These are phyloP conservation scores for Amorpha juglandis DNA, from an alignment of 2,888 invertebrate genomes.

Conservation along the genomic window DNA sequence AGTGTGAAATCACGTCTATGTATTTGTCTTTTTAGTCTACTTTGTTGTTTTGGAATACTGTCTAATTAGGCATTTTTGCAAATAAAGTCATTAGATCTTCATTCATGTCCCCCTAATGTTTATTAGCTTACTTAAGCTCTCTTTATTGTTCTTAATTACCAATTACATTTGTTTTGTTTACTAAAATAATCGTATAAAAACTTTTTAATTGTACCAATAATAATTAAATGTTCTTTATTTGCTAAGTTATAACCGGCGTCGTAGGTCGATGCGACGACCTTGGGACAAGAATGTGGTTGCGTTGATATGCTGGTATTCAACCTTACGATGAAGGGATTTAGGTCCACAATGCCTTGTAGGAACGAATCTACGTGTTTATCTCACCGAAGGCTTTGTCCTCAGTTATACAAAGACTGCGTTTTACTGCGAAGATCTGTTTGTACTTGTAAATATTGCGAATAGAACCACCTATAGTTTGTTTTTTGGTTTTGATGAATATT, in stretches of 20 bases:
- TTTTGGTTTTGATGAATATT: too few relatives aligned
- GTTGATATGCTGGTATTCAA: slow-evolving; percentile 45
- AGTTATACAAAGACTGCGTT: slow-evolving; percentile 25
- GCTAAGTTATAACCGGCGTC: slow-evolving; percentile 47
- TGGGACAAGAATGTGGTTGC: slow-evolving; percentile 64
- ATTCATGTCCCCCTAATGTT: too few relatives aligned
- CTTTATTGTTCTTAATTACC: not conserved
- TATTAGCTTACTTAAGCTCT: not conserved
- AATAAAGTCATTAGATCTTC: too few relatives aligned
- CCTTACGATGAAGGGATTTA: slow-evolving; percentile 51
- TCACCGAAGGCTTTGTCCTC: slow-evolving; percentile 31
- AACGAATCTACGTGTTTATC: slow-evolving; percentile 25
- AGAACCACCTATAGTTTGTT: too few relatives aligned
- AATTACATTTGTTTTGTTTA: not conserved
- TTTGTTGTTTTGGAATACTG: too few relatives aligned
- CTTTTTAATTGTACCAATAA: slow-evolving; percentile 46
- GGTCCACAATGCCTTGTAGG: slow-evolving; percentile 41
- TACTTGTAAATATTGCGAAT: not conserved
- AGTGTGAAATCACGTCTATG: too few relatives aligned
- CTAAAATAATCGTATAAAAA: slow-evolving; percentile 24
- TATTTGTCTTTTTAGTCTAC: too few relatives aligned
- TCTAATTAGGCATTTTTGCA: too few relatives aligned
- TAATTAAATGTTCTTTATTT: slow-evolving; percentile 45
- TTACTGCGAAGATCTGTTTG: slow-evolving; percentile 19
- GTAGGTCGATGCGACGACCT: slow-evolving; percentile 67